Evolutionary conservation across 2,797 vertebrate species (phyloP).

Genomic region (Australoheros facetus): DNA sequence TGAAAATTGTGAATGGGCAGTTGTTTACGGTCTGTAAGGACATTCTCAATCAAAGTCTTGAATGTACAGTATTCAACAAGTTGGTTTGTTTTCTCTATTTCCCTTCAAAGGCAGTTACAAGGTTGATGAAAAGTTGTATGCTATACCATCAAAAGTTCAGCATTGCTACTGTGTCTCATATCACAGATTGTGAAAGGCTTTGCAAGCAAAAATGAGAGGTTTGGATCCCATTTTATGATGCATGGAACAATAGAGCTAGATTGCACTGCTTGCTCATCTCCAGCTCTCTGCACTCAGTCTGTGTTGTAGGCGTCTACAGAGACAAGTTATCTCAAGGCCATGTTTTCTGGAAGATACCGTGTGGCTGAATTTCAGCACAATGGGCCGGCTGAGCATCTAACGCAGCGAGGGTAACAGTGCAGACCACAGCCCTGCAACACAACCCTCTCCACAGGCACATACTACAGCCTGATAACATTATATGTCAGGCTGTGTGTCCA

Average conservation of each 20-base stretch:
- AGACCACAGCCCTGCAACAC: conserved; percentile 18
- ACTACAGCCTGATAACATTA: conserved; percentile 26
- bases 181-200: conserved; percentile 41
- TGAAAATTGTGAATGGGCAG: conserved; percentile 28
- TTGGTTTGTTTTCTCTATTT: neutral
- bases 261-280: conserved; percentile 68
- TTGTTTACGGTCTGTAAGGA: conserved; percentile 27
- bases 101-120: conserved; percentile 11
- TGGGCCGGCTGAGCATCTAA: conserved; percentile 70
- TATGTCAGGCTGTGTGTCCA: conserved; percentile 4
- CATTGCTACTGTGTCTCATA: conserved; percentile 16
- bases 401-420: conserved; percentile 38
- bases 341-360: conserved; percentile 70
- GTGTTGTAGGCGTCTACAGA: conserved; percentile 73
- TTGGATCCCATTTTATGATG: conserved; percentile 64
- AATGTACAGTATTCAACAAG: neutral
- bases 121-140: conserved; percentile 8
- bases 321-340: conserved; percentile 79
- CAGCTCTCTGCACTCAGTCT: conserved; percentile 60
- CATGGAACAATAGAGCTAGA: conserved; percentile 73
- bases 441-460: conserved; percentile 9
- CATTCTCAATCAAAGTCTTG: conserved; percentile 12
- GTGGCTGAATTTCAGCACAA: conserved; percentile 74
- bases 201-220: conserved; percentile 46
- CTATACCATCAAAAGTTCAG: conserved; percentile 21